These are phyloP conservation scores for Chaetodon trifasciatus DNA, from an alignment of 2,797 vertebrate genomes.

Conservation along the genomic window DNA sequence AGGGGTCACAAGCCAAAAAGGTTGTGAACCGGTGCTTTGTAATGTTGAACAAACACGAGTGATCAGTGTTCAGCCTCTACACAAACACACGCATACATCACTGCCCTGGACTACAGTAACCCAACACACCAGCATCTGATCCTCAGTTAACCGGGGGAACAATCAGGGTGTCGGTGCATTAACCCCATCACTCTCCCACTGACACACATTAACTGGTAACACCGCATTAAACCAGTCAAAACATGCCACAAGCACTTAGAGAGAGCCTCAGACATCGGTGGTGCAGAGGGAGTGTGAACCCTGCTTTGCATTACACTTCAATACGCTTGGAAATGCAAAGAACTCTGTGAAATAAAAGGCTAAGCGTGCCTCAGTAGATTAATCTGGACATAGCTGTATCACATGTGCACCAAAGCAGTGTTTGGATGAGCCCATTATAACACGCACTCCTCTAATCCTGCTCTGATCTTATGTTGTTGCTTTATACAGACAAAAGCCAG, in stretches of 20 bases:
- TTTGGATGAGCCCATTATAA: conserved; percentile 20
- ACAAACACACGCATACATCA: conserved; percentile 17
- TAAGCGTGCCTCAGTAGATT: neutral
- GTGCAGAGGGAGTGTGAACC: conserved; percentile 5
- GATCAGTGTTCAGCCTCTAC: neutral
- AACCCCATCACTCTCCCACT: conserved; percentile 45
- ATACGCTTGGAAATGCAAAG: neutral
- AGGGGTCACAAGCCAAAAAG: too few species aligned
- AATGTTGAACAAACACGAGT: neutral
- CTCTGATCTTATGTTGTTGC: conserved; percentile 55
- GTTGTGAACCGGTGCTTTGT: neutral
- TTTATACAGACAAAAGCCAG: conserved; percentile 39
- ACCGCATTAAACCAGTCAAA: conserved; percentile 39
- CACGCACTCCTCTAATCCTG: conserved; percentile 9
- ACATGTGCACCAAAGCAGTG: conserved; percentile 8
- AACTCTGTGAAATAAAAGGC: conserved; percentile 6
- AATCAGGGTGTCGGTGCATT: conserved; percentile 38
- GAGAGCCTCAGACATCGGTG: conserved; percentile 22
- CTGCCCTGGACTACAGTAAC: conserved; percentile 27
- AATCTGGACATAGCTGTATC: conserved; percentile 18
- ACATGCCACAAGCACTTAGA: conserved; percentile 34
- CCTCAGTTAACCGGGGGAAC: conserved; percentile 36
- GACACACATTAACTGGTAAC: conserved; percentile 39
- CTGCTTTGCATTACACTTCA: neutral
- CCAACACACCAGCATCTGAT: conserved; percentile 47